Evolutionary conservation across 2,888 invertebrate species (phyloP), one percentile per base, ranked within the genome.

Genomic region (Schrankia costaestrigalis): DNA sequence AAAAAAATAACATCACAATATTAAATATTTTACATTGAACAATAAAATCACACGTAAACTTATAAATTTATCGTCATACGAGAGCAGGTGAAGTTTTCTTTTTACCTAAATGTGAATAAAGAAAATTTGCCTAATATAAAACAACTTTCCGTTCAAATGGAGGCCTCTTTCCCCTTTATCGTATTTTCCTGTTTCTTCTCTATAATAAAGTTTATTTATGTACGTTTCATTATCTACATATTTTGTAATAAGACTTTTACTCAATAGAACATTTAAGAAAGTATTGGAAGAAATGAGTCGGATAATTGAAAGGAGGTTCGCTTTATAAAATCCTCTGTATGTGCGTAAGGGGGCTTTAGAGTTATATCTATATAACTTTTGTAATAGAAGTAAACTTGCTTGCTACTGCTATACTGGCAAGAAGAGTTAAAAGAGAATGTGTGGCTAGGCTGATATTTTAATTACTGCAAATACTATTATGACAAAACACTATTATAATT

Each of bases 91-190:
- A 61, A 70, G 65, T 69, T 69, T 62, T 60, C 66, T 62, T 56
- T 63, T 51, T 57, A 56, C 59, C 52, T 51, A 52, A 63, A 63
- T 61, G 57, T 64, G 63, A 71, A 70, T 69, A 70, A 69, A 69
- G 62, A 63, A 70, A 69, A 70, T 66, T 69, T 68, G 56, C 65
- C 61, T 63, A 63, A 61, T 54, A 56, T 60, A 50, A 61, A 70
- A 69, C 62, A 71, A 71, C 70, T 71, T 72, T 69, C 62, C 56
- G 65, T 66, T 65, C 62, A 63, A 71, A 69, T 64, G 63, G 64
- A 68, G 62, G 50, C 49, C 59, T 48, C 54, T 53, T 63, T 56
- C 63, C 65, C 64, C 62, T 70, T 71, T 66, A 68, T 64, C 59
- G 62, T 55, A 52, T 67, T 68, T 71, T 61, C 62, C 58, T 61